phyloP scores from a whole-genome alignment of 2,888 invertebrate species.

The Sarcophaga caerulescens region DNA sequence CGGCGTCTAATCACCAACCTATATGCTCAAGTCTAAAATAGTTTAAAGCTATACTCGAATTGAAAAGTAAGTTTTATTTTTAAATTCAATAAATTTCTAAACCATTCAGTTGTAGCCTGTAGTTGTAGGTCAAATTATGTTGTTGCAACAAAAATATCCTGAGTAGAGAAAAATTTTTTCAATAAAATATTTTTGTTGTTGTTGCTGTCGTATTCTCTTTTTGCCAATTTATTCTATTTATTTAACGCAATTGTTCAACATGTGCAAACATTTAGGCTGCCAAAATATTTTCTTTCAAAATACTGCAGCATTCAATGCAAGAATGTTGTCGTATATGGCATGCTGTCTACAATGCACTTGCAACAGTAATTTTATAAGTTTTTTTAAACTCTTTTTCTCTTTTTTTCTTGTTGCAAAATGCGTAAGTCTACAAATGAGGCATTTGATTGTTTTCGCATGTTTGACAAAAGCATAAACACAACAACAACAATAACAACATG shows the following conservation, averaged over 20 bases:
- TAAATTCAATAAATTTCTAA: no score
- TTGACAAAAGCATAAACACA: not conserved
- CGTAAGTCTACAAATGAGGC: conserved; percentile 51
- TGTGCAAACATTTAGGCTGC: conserved; percentile 60
- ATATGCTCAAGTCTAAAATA: no score
- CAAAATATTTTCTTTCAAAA: conserved; percentile 62
- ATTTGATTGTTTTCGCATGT: conserved; percentile 66
- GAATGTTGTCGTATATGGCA: conserved; percentile 28
- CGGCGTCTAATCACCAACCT: no score
- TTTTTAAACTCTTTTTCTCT: no score
- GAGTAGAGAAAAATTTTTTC: no score
- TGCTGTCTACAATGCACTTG: not conserved
- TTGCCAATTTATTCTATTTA: conserved; percentile 12
- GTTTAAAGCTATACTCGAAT: no score
- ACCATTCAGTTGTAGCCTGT: no score
- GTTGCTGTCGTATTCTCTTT: no score
- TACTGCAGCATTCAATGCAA: conserved; percentile 23
- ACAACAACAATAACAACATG: not conserved
- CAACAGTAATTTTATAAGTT: not conserved
- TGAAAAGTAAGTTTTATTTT: no score
- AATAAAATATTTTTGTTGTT: no score
- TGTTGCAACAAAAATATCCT: no score
- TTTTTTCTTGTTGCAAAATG: not conserved
- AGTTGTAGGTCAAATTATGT: no score
- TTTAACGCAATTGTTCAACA: conserved; percentile 31